These are phyloP conservation scores for Diorhabda elongata DNA, from an alignment of 1,140 invertebrate genomes.

Conservation along the genomic window DNA sequence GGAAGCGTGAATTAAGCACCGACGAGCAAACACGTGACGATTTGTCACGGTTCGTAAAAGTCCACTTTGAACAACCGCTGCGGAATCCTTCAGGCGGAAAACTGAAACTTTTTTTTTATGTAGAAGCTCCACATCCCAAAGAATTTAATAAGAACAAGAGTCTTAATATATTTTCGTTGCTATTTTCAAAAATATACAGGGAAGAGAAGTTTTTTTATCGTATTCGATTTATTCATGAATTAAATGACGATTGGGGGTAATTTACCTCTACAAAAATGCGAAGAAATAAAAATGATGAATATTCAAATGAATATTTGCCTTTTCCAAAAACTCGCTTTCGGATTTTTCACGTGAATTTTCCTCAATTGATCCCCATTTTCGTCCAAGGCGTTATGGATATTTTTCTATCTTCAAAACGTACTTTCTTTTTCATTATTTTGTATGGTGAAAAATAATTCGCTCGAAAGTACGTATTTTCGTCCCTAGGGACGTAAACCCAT, in stretches of 20 bases:
- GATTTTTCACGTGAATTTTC: no score
- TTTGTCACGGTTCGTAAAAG: constrained; percentile 8
- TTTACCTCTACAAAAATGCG: background rate
- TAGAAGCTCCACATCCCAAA: background rate
- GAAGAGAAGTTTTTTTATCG: background rate
- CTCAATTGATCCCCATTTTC: no score
- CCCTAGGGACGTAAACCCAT: no score
- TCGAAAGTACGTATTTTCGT: no score
- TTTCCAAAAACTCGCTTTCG: background rate
- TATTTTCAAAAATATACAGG: background rate
- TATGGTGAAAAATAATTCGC: no score
- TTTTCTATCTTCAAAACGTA: no score
- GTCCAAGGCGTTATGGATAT: no score
- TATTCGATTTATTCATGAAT: background rate
- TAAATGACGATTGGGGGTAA: background rate
- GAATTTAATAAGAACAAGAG: constrained; percentile 3
- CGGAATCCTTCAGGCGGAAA: constrained; percentile 2
- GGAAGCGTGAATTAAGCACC: background rate
- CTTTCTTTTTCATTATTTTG: no score
- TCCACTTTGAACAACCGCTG: constrained; percentile 8
- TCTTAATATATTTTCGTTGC: background rate
- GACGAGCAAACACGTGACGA: constrained; percentile 10
- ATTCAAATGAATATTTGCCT: background rate
- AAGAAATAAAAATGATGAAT: background rate
- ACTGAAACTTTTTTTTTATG: background rate